Evolutionary conservation across 2,888 invertebrate species (phyloP).

Genomic region (Sinohyriopsis cumingii): DNA sequence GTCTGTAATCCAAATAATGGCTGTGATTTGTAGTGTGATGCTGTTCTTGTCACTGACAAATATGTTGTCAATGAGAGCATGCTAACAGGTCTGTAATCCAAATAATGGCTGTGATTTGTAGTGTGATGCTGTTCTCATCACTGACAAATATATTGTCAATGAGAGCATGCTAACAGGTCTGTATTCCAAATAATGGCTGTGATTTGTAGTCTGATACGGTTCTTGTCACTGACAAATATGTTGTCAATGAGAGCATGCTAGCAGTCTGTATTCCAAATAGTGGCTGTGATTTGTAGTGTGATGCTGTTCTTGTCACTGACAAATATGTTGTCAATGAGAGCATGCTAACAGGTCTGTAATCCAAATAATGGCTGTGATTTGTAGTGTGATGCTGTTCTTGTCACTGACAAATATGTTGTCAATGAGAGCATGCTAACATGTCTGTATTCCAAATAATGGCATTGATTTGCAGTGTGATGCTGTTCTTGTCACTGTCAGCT

Average conservation of each 20-base stretch:
- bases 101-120: constrained; percentile 75
- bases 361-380: too few relatives aligned
- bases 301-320: too few relatives aligned
- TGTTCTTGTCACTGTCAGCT: constrained; percentile 75
- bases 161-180: too few relatives aligned
- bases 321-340: too few relatives aligned
- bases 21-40: constrained; percentile 72
- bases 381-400: too few relatives aligned
- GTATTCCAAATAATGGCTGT: constrained; percentile 86
- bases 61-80: too few relatives aligned
- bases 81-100: constrained; percentile 87
- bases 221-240: constrained; percentile 90
- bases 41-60: too few relatives aligned
- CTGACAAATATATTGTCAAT: too few relatives aligned
- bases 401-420: constrained; percentile 74
- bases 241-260: constrained; percentile 95
- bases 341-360: too few relatives aligned
- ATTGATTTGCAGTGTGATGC: constrained; percentile 93
- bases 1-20: constrained; percentile 85
- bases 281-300: constrained; percentile 76
- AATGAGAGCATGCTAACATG: constrained; percentile 97
- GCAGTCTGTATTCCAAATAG: constrained; percentile 82
- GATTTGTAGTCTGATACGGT: constrained; percentile 92
- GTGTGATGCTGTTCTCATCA: too few relatives aligned
- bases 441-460: constrained; percentile 82